Evolutionary conservation across 2,113 vertebrate genomes (phyloP), one percentile per base, ranked within the genome.

Genomic region (Pavo muticus): DNA sequence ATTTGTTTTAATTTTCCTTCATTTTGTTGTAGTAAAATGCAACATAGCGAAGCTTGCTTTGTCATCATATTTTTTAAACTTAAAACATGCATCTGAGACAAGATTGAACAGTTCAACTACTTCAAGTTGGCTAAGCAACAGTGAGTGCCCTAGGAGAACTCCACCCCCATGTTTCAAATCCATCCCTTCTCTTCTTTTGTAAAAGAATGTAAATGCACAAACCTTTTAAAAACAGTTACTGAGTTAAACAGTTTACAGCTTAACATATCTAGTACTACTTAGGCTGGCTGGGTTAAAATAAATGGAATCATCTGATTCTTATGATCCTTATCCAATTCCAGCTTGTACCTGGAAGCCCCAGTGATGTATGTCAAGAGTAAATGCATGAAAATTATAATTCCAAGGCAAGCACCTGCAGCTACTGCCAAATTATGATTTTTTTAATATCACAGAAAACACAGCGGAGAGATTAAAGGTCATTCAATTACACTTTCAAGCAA

Each of bases 401-500:
- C 75, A 82, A 40, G 68, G 54, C 21, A 85, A 93, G 32, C 30
- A 94, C 16, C 8, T 72, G 23, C 29, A 84, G 59, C 67, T 69
- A 89, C 37, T 76, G 75, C 42, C 78, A 75, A 96, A 52, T 10
- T 70, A 61, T 11, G 35, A 29, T 39, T 57, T 57, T 40, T 83
- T 61, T 65, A 75, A 52, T 60, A 82, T 29, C 59, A 78, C 78
- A 91, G n/a, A 79, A 94, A 85, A 91, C 15, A 83, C 23, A 75
- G 4, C 61, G 15, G 30, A 59, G 54, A 94, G 40, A 80, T 72
- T 87, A 93, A 90, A 91, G 20, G 88, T 44, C 45, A 88, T 57
- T 90, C 60, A 88, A 64, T 39, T 78, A 67, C 15, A 50, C 35
- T 87, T 95, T 65, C 63, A 91, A 90, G 81, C 30, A 91, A 61